Percentiles rank a stretch among this genome's conserved stretches.
Conservation (phyloP, 2,797 vertebrate genomes). For the Epinephelus coioides region DNA sequence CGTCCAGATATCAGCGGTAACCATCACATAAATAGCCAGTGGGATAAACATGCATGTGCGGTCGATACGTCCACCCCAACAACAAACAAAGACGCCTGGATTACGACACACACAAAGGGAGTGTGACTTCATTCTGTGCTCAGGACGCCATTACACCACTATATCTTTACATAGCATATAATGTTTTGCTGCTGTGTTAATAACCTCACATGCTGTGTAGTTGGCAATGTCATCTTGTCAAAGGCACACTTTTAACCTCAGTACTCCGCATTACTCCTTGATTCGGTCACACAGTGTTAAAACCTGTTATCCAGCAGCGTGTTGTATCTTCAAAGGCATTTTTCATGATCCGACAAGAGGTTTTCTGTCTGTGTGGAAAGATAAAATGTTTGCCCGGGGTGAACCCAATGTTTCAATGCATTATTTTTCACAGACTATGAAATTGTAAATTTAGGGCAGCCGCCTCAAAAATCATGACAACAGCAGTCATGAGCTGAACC, state of each 20-base stretch:
- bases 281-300: background rate
- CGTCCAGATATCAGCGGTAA: too few relatives aligned
- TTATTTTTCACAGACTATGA: background rate
- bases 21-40: too few relatives aligned
- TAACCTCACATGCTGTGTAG: background rate
- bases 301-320: background rate
- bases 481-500: background rate
- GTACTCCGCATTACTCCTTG: background rate
- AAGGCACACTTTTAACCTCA: background rate
- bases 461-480: background rate
- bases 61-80: too few relatives aligned
- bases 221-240: background rate
- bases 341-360: slow-evolving; percentile 12
- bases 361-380: slow-evolving; percentile 10
- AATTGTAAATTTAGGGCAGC: slow-evolving; percentile 1
- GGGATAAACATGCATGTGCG: too few relatives aligned
- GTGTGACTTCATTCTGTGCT: too few relatives aligned
- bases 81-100: too few relatives aligned
- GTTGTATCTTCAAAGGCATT: slow-evolving; percentile 17
- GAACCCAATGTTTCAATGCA: slow-evolving; percentile 1
- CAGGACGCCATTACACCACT: too few relatives aligned
- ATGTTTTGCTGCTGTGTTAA: too few relatives aligned
- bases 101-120: too few relatives aligned
- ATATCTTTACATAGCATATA: too few relatives aligned
- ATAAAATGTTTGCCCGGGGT: slow-evolving; percentile 1